These are phyloP conservation scores for Drosophila affinis DNA, from an alignment of 2,888 invertebrate genomes.

Conservation along the genomic window DNA sequence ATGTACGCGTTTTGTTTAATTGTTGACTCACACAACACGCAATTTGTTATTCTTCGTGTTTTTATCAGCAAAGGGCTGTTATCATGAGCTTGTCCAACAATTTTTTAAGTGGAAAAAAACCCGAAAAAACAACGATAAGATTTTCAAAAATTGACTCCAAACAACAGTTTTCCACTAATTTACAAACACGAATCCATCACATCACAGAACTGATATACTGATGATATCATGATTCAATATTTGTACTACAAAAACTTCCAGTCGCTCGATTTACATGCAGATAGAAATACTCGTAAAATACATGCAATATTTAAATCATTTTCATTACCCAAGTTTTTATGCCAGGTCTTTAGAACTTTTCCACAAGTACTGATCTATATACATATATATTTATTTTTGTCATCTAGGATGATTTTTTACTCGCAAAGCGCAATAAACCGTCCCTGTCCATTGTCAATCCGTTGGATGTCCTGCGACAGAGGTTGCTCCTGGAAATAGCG, in stretches of 20 bases:
- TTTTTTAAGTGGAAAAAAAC: slow-evolving; percentile 31
- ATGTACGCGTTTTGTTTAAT: background rate
- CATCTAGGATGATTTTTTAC: slow-evolving; percentile 83
- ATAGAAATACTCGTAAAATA: background rate
- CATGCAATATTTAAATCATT: slow-evolving; percentile 40
- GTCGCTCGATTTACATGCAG: background rate
- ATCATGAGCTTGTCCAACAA: slow-evolving; percentile 19
- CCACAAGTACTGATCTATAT: slow-evolving; percentile 17
- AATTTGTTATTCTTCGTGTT: background rate
- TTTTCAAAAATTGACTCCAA: slow-evolving; percentile 5
- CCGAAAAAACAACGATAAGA: slow-evolving; percentile 21
- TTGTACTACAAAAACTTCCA: too few relatives aligned
- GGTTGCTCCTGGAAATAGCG: slow-evolving; percentile 91
- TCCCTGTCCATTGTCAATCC: slow-evolving; percentile 94
- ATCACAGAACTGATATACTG: background rate
- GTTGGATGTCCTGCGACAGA: slow-evolving; percentile 92
- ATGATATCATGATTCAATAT: background rate
- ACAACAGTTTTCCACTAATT: slow-evolving; percentile 7
- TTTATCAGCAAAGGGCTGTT: slow-evolving; percentile 27
- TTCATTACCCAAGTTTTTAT: slow-evolving; percentile 15
- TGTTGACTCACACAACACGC: slow-evolving; percentile 15
- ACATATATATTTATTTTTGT: background rate
- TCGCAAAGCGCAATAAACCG: slow-evolving; percentile 87
- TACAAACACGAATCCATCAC: slow-evolving; percentile 16
- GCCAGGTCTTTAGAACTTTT: slow-evolving; percentile 37